Percentiles rank a stretch among this genome's conserved stretches.
These are phyloP conservation scores for Dryas iulia DNA, from an alignment of 1,140 invertebrate genomes.

Conservation along the genomic window DNA sequence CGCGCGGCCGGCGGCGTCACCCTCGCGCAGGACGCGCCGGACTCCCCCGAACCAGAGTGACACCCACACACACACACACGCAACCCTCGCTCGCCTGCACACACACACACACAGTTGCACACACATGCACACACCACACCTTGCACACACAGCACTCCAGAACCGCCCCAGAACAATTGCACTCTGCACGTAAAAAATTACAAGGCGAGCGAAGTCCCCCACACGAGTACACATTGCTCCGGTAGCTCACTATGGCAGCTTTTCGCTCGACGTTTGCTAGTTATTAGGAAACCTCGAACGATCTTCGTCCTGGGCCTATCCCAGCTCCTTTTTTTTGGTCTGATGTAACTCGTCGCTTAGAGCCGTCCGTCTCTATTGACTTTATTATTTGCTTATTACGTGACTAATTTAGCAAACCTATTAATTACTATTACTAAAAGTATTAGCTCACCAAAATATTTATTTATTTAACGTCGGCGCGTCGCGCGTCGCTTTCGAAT, in stretches of 20 bases:
- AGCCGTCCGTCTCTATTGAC: conserved; percentile 43
- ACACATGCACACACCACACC: conserved; percentile 6
- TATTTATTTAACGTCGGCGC: conserved; percentile 59
- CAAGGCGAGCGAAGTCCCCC: background rate
- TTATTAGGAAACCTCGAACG: background rate
- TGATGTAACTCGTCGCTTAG: conserved; percentile 22
- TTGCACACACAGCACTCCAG: no score
- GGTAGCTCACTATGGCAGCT: conserved; percentile 7
- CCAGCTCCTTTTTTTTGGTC: conserved; percentile 12
- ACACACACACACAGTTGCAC: conserved; percentile 22
- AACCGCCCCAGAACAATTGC: no score
- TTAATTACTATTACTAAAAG: conserved; percentile 61
- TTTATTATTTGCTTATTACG: conserved; percentile 39
- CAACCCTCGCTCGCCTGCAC: conserved; percentile 20
- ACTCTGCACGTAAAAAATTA: background rate
- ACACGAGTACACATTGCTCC: background rate
- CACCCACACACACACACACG: conserved; percentile 5
- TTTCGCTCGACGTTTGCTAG: background rate
- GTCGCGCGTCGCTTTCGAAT: conserved; percentile 6
- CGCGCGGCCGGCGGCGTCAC: conserved; percentile 60
- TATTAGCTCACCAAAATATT: conserved; percentile 75
- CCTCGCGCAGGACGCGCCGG: conserved; percentile 61
- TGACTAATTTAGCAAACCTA: conserved; percentile 59
- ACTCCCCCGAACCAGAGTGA: conserved; percentile 74
- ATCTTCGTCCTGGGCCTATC: background rate